A percentile compares a stretch with the other conserved stretches of the same genome.
These are phyloP conservation scores for Apis dorsata DNA, from an alignment of 1,140 invertebrate species.

Conservation along the genomic window DNA sequence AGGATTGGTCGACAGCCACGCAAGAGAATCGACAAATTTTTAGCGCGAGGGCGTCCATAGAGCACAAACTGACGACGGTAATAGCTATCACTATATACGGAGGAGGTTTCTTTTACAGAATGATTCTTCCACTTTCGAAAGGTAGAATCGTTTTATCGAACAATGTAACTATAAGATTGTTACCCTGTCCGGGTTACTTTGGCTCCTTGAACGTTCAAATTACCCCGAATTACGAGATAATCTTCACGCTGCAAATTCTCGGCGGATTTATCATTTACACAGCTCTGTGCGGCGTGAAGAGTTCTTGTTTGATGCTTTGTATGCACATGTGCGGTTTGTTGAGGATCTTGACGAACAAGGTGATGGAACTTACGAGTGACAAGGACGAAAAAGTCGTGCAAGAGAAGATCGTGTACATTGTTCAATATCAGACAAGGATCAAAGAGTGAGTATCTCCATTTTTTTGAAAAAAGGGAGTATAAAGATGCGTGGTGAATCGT, in stretches of 20 bases:
- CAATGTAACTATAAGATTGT: constrained; percentile 25
- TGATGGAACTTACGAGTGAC: constrained; percentile 17
- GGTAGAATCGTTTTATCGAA: constrained; percentile 13
- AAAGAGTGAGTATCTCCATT: background rate
- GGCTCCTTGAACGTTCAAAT: constrained; percentile 50
- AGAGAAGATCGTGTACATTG: background rate
- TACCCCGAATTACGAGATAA: constrained; percentile 57
- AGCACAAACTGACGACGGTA: background rate
- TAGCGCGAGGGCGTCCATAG: constrained; percentile 3
- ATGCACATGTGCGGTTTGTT: constrained; percentile 66
- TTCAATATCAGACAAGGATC: background rate
- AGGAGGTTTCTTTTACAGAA: constrained; percentile 28
- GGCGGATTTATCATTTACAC: constrained; percentile 61
- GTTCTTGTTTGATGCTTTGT: constrained; percentile 55
- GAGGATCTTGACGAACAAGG: constrained; percentile 59
- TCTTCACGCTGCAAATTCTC: constrained; percentile 56
- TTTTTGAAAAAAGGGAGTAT: no score
- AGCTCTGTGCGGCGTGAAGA: constrained; percentile 36
- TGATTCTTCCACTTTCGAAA: constrained; percentile 22
- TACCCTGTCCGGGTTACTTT: constrained; percentile 53
- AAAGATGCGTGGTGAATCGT: no score
- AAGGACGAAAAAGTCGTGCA: background rate
- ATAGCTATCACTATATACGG: constrained; percentile 15
- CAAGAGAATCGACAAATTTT: constrained; percentile 30
- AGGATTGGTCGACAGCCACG: constrained; percentile 61